These are phyloP conservation scores for Rhadinocentrus ornatus DNA, from an alignment of 2,797 vertebrate genomes.

Conservation along the genomic window DNA sequence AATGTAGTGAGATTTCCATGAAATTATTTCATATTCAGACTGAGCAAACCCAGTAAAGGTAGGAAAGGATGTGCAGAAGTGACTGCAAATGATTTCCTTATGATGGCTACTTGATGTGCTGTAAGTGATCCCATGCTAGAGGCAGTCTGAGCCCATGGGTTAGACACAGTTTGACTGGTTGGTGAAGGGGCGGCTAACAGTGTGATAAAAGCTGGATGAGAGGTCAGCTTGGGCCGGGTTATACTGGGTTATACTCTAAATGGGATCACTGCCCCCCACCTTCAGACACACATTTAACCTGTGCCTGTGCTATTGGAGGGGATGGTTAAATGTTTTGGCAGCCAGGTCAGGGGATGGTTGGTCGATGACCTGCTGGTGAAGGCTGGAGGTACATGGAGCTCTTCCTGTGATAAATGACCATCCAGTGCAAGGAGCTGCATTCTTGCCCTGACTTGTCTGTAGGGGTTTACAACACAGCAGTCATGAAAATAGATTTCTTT, in stretches of 20 bases:
- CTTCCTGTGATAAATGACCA: slow-evolving; percentile 75
- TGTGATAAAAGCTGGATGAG: slow-evolving; percentile 35
- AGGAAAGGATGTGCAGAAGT: not conserved
- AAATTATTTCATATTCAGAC: not conserved
- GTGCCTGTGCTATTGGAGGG: slow-evolving; percentile 25
- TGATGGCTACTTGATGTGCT: slow-evolving; percentile 1
- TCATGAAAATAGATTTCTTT: slow-evolving; percentile 7
- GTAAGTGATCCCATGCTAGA: not conserved
- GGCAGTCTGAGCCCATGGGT: not conserved
- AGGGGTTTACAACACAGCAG: slow-evolving; percentile 36
- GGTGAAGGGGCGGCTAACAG: slow-evolving; percentile 22
- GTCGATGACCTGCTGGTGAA: slow-evolving; percentile 62
- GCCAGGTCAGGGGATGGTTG: slow-evolving; percentile 45
- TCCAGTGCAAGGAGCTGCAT: slow-evolving; percentile 57
- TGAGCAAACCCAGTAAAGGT: not conserved
- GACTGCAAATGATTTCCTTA: not conserved
- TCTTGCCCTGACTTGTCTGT: slow-evolving; percentile 18
- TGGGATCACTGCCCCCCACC: slow-evolving; percentile 17
- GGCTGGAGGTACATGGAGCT: slow-evolving; percentile 56
- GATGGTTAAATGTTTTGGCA: slow-evolving; percentile 67
- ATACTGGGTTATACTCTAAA: slow-evolving; percentile 18
- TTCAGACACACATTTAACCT: slow-evolving; percentile 2
- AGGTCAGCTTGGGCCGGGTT: slow-evolving; percentile 48
- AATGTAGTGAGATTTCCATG: not conserved
- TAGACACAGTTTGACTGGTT: slow-evolving; percentile 3